Evolutionary conservation across 35 echinoderm and acorn worm species (phyloP).

Genomic region (Apostichopus parvimensis): DNA sequence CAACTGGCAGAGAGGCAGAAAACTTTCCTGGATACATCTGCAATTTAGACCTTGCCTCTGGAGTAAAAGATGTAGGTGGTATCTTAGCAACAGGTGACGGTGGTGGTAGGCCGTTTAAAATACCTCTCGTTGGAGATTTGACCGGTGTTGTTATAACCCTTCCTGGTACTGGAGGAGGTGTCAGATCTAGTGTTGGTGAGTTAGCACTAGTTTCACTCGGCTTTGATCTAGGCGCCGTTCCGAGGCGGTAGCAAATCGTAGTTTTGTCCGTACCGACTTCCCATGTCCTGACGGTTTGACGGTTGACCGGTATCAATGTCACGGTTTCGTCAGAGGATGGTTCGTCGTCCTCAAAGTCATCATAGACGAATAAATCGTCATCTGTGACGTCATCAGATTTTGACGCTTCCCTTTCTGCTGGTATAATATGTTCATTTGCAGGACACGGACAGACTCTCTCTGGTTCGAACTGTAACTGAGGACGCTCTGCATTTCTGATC

Average conservation of each 20-base stretch:
- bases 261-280: constrained; percentile 26
- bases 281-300: constrained; percentile 5
- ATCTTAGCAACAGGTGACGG: background rate
- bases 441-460: background rate
- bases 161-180: background rate
- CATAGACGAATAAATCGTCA: constrained; percentile 30
- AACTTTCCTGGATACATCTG: too few species aligned
- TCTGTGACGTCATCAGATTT: background rate
- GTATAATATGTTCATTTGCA: background rate
- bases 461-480: background rate
- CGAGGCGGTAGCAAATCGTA: constrained; percentile 45
- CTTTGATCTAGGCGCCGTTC: background rate
- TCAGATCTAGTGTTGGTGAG: background rate
- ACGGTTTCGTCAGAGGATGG: constrained; percentile 48
- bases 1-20: background rate
- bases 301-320: constrained; percentile 19
- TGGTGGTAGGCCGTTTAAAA: background rate
- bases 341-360: constrained; percentile 52
- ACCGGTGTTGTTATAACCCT: background rate
- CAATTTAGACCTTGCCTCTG: background rate
- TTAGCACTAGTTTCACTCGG: background rate
- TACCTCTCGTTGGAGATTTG: background rate
- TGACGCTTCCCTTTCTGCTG: background rate
- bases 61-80: background rate
- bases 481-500: background rate